Evolutionary conservation across 2,113 vertebrate genomes (phyloP).

Genomic region (Prinia subflava): DNA sequence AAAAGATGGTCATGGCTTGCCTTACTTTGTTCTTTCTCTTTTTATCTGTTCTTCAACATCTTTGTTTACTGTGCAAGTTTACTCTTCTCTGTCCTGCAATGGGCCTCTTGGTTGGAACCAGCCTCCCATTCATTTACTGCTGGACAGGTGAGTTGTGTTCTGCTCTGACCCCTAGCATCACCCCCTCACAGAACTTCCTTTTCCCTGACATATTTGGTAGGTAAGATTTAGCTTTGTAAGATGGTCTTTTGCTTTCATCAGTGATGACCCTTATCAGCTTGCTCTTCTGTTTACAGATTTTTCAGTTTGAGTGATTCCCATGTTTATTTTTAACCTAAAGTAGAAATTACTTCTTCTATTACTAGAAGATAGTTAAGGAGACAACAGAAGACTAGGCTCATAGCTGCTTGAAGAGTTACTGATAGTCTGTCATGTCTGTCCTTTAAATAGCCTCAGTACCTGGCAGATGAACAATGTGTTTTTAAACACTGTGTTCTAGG

Average conservation of each 20-base stretch:
- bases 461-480: conserved; percentile 9
- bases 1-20: background rate
- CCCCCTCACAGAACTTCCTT: background rate
- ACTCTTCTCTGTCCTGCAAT: background rate
- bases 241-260: background rate
- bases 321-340: background rate
- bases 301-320: background rate
- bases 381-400: background rate
- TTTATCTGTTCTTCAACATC: background rate
- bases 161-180: background rate
- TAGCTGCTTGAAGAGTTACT: background rate
- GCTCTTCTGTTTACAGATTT: background rate
- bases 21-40: background rate
- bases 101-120: background rate
- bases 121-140: background rate
- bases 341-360: background rate
- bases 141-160: background rate
- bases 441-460: conserved; percentile 27
- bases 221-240: background rate
- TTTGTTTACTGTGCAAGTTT: background rate
- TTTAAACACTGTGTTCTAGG: conserved; percentile 20
- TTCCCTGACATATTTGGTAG: background rate
- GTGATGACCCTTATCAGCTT: background rate
- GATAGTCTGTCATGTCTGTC: background rate
- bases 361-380: background rate